A percentile compares a stretch with the other conserved stretches of the same genome.
Conservation (phyloP, 1,140 invertebrate genomes). For the Camponotus vicinus region DNA sequence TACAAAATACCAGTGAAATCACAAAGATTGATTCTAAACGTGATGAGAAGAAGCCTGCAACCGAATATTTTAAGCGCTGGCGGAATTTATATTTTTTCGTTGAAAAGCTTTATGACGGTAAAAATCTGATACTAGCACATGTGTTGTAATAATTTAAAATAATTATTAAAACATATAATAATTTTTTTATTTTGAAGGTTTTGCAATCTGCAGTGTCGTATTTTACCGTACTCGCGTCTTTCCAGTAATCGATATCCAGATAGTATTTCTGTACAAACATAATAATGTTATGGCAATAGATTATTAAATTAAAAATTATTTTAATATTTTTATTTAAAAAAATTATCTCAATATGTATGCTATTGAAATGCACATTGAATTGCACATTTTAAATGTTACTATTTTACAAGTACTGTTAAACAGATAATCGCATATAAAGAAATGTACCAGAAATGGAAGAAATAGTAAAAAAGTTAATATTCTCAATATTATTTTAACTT, state of each 20-base stretch:
- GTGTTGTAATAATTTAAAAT: not conserved
- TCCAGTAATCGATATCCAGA: not conserved
- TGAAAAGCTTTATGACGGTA: slow-evolving; percentile 20
- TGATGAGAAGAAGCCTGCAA: not conserved
- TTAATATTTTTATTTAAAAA: too few relatives aligned
- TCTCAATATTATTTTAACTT: too few relatives aligned
- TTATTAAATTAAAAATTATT: not conserved
- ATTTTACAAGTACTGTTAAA: too few relatives aligned
- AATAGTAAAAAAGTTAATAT: too few relatives aligned
- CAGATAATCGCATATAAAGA: too few relatives aligned
- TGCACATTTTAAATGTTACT: too few relatives aligned
- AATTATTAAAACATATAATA: not conserved
- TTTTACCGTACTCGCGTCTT: slow-evolving; percentile 26
- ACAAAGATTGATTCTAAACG: not conserved
- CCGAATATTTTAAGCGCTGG: not conserved
- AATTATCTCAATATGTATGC: too few relatives aligned
- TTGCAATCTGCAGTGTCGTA: slow-evolving; percentile 34
- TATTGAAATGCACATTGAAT: too few relatives aligned
- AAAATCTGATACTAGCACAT: not conserved
- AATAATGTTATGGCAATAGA: not conserved
- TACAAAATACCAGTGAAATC: not conserved
- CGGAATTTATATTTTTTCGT: slow-evolving; percentile 21
- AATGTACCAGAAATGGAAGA: too few relatives aligned
- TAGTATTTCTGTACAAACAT: not conserved
- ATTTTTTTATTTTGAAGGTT: slow-evolving; percentile 6